A percentile compares a stretch with the other conserved stretches of the same genome.
phyloP scores from a whole-genome alignment of 2,888 invertebrate species.

The Eumerus sabulonum region DNA sequence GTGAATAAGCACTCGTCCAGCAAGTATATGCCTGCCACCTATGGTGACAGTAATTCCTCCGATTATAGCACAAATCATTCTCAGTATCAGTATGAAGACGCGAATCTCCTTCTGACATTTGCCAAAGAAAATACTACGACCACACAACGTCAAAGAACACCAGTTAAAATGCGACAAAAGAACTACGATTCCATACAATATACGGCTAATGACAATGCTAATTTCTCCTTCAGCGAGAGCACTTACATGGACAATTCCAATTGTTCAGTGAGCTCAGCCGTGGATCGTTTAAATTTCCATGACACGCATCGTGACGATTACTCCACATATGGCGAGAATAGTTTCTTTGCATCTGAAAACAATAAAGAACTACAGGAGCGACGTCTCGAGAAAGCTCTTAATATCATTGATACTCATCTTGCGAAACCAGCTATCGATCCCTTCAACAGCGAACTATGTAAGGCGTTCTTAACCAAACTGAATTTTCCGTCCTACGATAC shows the following conservation, averaged over 20 bases:
- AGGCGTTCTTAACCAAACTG: constrained; percentile 85
- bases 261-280: constrained; percentile 75
- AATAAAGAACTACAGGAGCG: constrained; percentile 76
- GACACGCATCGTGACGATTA: constrained; percentile 74
- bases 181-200: constrained; percentile 70
- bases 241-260: constrained; percentile 76
- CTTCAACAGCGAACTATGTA: constrained; percentile 87
- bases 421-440: constrained; percentile 84
- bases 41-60: constrained; percentile 76
- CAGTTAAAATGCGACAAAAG: constrained; percentile 61
- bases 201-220: constrained; percentile 76
- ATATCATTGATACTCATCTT: constrained; percentile 76
- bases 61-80: constrained; percentile 42
- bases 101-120: constrained; percentile 70
- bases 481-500: constrained; percentile 85
- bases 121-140: constrained; percentile 69
- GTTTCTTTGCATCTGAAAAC: constrained; percentile 78
- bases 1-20: constrained; percentile 71
- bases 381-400: constrained; percentile 76
- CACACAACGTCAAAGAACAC: constrained; percentile 65
- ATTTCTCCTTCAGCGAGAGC: constrained; percentile 75
- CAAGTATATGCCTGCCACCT: constrained; percentile 70
- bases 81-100: constrained; percentile 70
- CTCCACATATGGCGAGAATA: constrained; percentile 78
- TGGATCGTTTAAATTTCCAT: constrained; percentile 75